Evolutionary conservation across 2,888 invertebrate genomes (phyloP).

Genomic region (Patella pellucida): DNA sequence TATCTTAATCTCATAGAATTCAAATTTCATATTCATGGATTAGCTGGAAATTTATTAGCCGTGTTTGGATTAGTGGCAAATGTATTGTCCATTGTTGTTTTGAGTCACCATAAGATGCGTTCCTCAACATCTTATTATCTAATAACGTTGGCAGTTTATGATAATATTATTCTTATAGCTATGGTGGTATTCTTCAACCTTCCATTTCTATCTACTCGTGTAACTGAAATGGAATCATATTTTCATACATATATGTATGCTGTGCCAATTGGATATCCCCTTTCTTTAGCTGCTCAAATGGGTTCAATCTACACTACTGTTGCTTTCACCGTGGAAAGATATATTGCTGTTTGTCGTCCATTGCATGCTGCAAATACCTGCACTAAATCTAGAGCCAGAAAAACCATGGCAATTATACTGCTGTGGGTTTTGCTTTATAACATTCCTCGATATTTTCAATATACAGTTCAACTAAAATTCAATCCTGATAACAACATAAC

Average conservation of each 20-base stretch:
- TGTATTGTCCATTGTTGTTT: constrained; percentile 65
- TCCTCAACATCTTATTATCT: constrained; percentile 95
- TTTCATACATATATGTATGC: constrained; percentile 83
- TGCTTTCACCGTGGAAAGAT: constrained; percentile 84
- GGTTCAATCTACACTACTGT: constrained; percentile 90
- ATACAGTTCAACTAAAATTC: constrained; percentile 45
- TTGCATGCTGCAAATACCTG: constrained; percentile 90
- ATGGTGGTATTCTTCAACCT: constrained; percentile 65
- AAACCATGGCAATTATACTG: constrained; percentile 86
- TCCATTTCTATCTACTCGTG: constrained; percentile 50
- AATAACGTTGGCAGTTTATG: constrained; percentile 92
- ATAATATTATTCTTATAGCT: constrained; percentile 86
- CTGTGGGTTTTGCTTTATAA: constrained; percentile 89
- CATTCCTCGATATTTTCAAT: constrained; percentile 77
- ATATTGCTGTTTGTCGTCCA: constrained; percentile 84
- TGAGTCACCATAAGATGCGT: constrained; percentile 84
- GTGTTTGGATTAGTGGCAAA: constrained; percentile 77
- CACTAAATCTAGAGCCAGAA: constrained; percentile 87
- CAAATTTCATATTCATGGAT: constrained; percentile 82
- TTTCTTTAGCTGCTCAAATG: constrained; percentile 90
- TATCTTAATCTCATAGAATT: constrained; percentile 33
- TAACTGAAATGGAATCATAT: constrained; percentile 83
- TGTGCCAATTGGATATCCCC: constrained; percentile 81
- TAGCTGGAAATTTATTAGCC: constrained; percentile 90
- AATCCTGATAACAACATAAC: constrained; percentile 44